Evolutionary conservation across 2,113 vertebrate species (phyloP), one percentile per base, ranked within the genome.

Genomic region (Burhinus oedicnemus): DNA sequence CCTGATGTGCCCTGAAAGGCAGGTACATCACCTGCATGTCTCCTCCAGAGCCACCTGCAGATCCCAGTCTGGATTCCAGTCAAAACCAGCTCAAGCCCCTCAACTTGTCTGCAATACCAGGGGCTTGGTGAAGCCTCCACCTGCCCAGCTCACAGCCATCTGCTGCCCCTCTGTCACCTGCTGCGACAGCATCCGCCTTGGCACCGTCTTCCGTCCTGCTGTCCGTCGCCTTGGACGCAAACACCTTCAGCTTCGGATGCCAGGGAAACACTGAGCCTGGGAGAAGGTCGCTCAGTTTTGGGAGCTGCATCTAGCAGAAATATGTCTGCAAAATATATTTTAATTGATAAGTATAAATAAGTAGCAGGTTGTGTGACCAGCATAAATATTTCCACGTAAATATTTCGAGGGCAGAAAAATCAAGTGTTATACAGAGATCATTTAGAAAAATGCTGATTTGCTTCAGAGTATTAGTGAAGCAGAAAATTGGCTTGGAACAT

Each of bases 401-500:
- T 81, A 88, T 94, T 88, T 60, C 11, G 10, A n/a, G 72, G 69
- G 15, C 42, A 87, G 64, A 90, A 88, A 90, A 92, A 68, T 40
- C 8, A 69, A 72, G 61, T 66, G 42, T 69, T 45, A 80, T 58
- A 62, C 21, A 74, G 76, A 66, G 38, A 94, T 89, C 12, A 64
- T 62, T 92, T 83, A 75, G 45, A 89, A 96, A 92, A 96, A 89
- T 52, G 64, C 22, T 97, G 71, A 95, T 97, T 92, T 81, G 42
- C 36, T 83, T 90, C 76, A 78, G 51, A 92, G 60, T 76, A 83
- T 75, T 92, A 95, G 32, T 62, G 93, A 94, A 92, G 88, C 92
- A 95, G 83, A 92, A 97, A 92, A 94, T 93, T 95, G 92, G 45
- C 68, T 92, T 92, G 68, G 76, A 97, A 86, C 42, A 40, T 29